These are phyloP conservation scores for Nyctereutes procyonoides DNA, from an alignment of 2,113 vertebrate genomes.

Conservation along the genomic window DNA sequence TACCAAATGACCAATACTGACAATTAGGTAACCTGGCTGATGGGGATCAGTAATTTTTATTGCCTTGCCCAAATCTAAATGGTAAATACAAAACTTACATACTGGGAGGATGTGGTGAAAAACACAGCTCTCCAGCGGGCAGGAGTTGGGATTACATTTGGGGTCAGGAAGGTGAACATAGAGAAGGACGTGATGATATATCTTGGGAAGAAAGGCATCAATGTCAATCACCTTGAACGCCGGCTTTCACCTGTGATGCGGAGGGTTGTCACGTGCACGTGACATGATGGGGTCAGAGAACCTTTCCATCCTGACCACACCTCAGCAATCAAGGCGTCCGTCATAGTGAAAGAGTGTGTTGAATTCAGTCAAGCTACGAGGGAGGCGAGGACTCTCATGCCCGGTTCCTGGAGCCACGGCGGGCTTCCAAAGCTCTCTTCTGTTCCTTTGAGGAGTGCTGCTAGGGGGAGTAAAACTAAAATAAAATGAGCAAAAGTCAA, in stretches of 20 bases:
- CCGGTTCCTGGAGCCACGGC: too few species aligned
- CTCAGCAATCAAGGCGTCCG: neutral
- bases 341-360: neutral
- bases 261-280: fast-evolving
- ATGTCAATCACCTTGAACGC: fast-evolving
- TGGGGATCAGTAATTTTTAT: neutral
- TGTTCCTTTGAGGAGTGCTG: neutral
- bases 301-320: fast-evolving
- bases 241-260: neutral
- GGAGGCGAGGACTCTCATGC: neutral
- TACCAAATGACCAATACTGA: neutral
- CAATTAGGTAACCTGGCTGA: neutral
- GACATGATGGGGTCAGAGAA: fast-evolving
- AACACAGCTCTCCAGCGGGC: neutral
- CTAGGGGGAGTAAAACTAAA: neutral
- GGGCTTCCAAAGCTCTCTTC: neutral
- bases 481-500: neutral
- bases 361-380: fast-evolving
- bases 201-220: neutral
- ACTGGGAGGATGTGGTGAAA: neutral
- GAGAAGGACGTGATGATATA: fast-evolving
- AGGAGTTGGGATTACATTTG: neutral
- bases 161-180: neutral
- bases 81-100: neutral
- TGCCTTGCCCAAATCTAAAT: neutral